Percentiles rank a stretch among this genome's conserved stretches.
phyloP scores from a whole-genome alignment of 1,140 invertebrate species.

The Tetragonula clypearis region DNA sequence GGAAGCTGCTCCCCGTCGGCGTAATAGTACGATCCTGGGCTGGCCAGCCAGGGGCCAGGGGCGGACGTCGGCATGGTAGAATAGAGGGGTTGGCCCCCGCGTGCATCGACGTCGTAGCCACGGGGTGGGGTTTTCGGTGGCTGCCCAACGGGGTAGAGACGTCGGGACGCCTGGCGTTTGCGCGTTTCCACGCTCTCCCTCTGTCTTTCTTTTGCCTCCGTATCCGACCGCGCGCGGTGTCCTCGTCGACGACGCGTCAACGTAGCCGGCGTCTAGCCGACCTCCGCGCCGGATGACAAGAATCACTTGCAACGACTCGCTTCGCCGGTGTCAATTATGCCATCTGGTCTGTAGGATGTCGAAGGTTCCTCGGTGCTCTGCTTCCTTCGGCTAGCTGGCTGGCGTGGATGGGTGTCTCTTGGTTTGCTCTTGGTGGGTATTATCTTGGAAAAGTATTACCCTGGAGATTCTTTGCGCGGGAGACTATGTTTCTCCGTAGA shows the following conservation, averaged over 20 bases:
- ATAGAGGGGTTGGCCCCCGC: slow-evolving; percentile 62
- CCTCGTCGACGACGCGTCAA: slow-evolving; percentile 7
- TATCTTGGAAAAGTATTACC: neutral
- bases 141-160: slow-evolving; percentile 52
- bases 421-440: neutral
- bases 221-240: neutral
- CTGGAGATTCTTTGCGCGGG: neutral
- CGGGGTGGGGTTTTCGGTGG: slow-evolving; percentile 62
- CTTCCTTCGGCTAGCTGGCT: neutral
- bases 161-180: slow-evolving; percentile 68
- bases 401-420: neutral
- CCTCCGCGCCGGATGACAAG: neutral
- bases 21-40: slow-evolving; percentile 66
- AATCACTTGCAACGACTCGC: slow-evolving; percentile 3
- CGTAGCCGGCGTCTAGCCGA: neutral
- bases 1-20: slow-evolving; percentile 67
- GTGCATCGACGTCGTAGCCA: slow-evolving; percentile 42
- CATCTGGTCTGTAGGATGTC: neutral
- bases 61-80: slow-evolving; percentile 60
- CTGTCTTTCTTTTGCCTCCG: neutral
- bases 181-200: slow-evolving; percentile 38
- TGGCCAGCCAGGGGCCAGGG: slow-evolving; percentile 63
- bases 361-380: neutral
- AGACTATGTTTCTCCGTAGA: too few relatives aligned
- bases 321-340: neutral